Evolutionary conservation across 2,797 vertebrate genomes (phyloP).

Genomic region (Labeo calbasu): DNA sequence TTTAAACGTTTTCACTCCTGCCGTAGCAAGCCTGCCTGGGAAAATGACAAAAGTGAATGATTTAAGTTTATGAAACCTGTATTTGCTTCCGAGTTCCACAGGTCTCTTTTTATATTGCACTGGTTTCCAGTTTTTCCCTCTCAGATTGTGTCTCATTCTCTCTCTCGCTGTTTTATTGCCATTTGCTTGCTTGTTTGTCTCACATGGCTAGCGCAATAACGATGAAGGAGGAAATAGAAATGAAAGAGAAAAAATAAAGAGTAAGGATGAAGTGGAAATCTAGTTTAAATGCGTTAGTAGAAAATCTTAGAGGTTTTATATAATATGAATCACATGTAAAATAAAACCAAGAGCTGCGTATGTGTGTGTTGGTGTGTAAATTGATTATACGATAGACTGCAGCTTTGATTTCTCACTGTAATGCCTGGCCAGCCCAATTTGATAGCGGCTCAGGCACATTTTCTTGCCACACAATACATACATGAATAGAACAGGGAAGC

Average conservation of each 20-base stretch:
- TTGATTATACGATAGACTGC: neutral
- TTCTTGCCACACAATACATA: constrained; percentile 24
- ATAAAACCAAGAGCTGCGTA: neutral
- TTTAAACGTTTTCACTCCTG: constrained; percentile 20
- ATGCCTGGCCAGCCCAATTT: constrained; percentile 28
- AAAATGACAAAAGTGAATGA: constrained; percentile 23
- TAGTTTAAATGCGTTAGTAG: neutral
- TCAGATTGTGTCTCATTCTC: neutral
- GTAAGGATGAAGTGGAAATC: neutral
- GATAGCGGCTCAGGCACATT: constrained; percentile 12
- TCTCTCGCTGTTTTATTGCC: neutral
- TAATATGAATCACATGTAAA: neutral
- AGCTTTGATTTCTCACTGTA: neutral
- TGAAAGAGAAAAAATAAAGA: neutral
- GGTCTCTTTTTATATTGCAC: constrained; percentile 12
- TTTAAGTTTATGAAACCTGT: constrained; percentile 39
- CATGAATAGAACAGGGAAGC: constrained; percentile 15
- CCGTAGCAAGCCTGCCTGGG: constrained; percentile 24
- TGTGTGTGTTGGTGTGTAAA: neutral
- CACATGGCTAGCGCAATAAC: neutral
- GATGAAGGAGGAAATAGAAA: neutral
- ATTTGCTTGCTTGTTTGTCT: neutral
- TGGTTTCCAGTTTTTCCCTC: neutral
- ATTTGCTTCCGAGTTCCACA: neutral
- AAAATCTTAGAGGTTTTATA: neutral